Base-by-base conservation (phyloP, 2,888 invertebrate genomes). In the Euplagia quadripunctaria region DNA sequence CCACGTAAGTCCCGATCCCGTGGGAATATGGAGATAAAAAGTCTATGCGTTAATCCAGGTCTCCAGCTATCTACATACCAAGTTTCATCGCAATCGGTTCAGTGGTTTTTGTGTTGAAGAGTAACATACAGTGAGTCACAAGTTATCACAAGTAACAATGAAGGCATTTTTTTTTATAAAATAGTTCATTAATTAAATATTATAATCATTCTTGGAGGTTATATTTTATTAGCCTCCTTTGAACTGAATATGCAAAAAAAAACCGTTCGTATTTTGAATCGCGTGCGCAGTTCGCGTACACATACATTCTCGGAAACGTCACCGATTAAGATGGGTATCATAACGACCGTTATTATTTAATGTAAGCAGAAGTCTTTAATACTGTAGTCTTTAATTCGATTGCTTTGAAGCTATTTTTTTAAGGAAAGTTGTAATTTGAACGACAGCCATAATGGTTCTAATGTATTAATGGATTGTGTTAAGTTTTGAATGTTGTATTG, bases 251-350 rank as follows among this genome's bases (percentile, higher is more conserved):
- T 17, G n/a, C 46, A 20, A 12, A 68, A n/a, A 73, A 77, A 74
- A 70, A 49, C 74, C 67, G 76, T 77, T 82, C 70, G 73, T 78
- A 76, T 89, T 76, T 80, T 68, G 73, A 76, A 76, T 89, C 83
- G 88, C 87, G 89, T 88, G 88, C 80, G 76, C 77, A 70, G 46
- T 74, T 71, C 64, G 42, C 63, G 55, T 77, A 79, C 80, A 79
- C 75, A 78, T 82, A 72, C 78, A 73, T 88, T 88, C 87, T 82
- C 78, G 80, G 88, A 85, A 89, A 83, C 85, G 80, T 81, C 82
- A 79, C 82, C 87, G 88, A 89, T 91, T 89, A 84, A 88, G 92
- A 93, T 92, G 80, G 70, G 72, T 90, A 92, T 91, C 91, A 75
- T 77, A 74, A 83, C 88, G 83, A 85, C 85, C 75, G 88, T 89